A percentile compares a stretch with the other conserved stretches of the same genome.
These are phyloP conservation scores for Yponomeuta evonymella DNA, from an alignment of 2,888 invertebrate genomes.

Conservation along the genomic window DNA sequence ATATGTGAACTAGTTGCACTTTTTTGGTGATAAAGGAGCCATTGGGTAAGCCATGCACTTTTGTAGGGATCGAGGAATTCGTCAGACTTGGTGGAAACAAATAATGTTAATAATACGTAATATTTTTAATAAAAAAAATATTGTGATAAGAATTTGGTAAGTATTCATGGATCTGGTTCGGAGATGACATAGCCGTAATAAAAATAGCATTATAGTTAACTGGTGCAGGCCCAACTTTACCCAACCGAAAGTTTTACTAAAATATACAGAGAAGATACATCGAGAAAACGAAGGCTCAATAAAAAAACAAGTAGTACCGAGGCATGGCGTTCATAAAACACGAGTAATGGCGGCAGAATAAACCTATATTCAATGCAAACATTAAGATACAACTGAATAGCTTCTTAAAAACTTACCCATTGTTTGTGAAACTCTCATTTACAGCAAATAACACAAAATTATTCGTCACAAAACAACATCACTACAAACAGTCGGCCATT, in stretches of 20 bases:
- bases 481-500: conserved; percentile 65
- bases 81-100: no score
- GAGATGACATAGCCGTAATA: no score
- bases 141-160: no score
- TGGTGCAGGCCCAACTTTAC: no score
- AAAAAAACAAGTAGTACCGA: conserved; percentile 11
- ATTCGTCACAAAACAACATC: conserved; percentile 52
- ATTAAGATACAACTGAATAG: not conserved
- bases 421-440: conserved; percentile 35
- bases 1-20: conserved; percentile 27
- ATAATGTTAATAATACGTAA: no score
- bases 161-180: no score
- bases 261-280: not conserved
- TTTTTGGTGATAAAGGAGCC: not conserved
- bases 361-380: not conserved
- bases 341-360: not conserved
- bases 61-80: no score
- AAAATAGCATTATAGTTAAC: no score
- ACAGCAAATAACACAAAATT: conserved; percentile 38
- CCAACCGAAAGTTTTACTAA: not conserved
- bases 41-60: no score
- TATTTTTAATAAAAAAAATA: no score
- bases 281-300: not conserved
- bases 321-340: not conserved
- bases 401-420: conserved; percentile 52